Evolutionary conservation across 35 echinoderm and acorn worm species (phyloP).

Genomic region (Heliocidaris erythrogramma): DNA sequence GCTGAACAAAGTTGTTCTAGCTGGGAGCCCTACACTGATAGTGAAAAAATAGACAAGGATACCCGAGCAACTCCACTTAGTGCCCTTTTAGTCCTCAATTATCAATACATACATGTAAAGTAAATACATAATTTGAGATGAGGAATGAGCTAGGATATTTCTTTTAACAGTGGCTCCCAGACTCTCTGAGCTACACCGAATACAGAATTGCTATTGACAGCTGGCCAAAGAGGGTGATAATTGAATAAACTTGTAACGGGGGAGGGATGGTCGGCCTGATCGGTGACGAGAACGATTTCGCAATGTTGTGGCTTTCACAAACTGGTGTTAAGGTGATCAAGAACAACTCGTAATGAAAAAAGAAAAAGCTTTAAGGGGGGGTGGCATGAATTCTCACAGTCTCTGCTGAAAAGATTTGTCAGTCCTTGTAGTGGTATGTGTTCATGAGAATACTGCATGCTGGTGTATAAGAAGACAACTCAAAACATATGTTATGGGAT

Average conservation of each 20-base stretch:
- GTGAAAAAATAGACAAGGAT: too few species aligned
- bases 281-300: background rate
- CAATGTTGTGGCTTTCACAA: background rate
- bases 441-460: background rate
- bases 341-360: background rate
- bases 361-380: background rate
- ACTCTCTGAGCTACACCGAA: background rate
- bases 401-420: background rate
- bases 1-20: too few species aligned
- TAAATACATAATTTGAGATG: background rate
- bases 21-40: too few species aligned
- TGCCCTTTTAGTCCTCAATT: too few species aligned
- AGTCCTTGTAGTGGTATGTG: background rate
- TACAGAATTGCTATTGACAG: background rate
- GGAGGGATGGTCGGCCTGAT: background rate
- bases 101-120: background rate
- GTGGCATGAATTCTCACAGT: background rate
- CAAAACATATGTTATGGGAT: constrained; percentile 11
- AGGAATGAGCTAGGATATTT: background rate
- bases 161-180: background rate
- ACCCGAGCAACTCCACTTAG: too few species aligned
- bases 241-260: constrained; percentile 11
- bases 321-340: background rate
- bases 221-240: background rate
- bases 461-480: background rate